phyloP scores from a whole-genome alignment of 1,140 invertebrate genomes.

The Nixonia krombeini region DNA sequence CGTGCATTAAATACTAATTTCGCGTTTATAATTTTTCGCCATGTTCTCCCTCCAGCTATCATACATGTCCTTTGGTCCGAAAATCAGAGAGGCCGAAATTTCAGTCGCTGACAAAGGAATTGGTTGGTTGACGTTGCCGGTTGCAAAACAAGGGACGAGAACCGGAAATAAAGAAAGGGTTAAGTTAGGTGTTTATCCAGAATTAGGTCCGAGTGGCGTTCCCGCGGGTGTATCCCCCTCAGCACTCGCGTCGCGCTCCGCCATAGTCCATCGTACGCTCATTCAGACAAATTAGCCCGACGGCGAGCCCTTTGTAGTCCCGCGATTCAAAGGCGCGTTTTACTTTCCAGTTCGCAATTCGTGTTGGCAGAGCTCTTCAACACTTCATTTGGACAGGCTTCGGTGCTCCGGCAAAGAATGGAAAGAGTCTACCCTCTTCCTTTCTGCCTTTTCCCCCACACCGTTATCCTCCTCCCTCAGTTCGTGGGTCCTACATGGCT shows the following conservation, averaged over 20 bases:
- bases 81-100: too few species aligned
- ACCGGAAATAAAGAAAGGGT: slow-evolving; percentile 68
- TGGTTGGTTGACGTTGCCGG: too few species aligned
- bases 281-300: slow-evolving; percentile 72
- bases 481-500: too few species aligned
- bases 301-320: slow-evolving; percentile 68
- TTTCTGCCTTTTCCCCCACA: slow-evolving; percentile 9
- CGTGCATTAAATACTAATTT: too few species aligned
- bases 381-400: slow-evolving; percentile 61
- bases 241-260: slow-evolving; percentile 50
- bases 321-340: slow-evolving; percentile 67
- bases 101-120: too few species aligned
- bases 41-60: too few species aligned
- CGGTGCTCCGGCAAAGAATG: slow-evolving; percentile 52
- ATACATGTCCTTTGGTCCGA: too few species aligned
- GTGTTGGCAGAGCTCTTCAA: slow-evolving; percentile 70
- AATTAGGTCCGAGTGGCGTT: slow-evolving; percentile 60
- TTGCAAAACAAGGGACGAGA: slow-evolving; percentile 22
- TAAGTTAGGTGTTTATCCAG: slow-evolving; percentile 69
- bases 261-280: slow-evolving; percentile 66
- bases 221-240: slow-evolving; percentile 34
- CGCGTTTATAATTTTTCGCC: too few species aligned
- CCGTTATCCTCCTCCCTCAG: too few species aligned
- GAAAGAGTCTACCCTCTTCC: slow-evolving; percentile 46
- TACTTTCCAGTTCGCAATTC: slow-evolving; percentile 62